Evolutionary conservation across 92 coral and sea anemone species (phyloP).

Genomic region (Parazoanthus atlanticus): DNA sequence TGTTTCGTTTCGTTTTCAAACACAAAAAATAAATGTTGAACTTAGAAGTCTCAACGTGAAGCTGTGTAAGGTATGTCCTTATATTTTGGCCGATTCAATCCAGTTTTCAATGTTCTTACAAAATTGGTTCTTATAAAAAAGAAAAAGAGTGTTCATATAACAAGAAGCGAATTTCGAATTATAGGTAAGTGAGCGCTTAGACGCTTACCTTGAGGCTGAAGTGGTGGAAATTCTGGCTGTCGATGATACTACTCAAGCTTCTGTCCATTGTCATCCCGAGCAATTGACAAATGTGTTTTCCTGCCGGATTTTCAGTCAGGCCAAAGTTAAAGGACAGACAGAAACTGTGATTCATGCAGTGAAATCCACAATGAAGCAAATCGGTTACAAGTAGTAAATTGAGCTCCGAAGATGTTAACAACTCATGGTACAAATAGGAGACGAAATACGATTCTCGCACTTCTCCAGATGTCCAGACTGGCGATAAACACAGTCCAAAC

Average conservation of each 20-base stretch:
- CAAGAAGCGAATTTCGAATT: too few relatives aligned
- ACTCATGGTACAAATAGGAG: conserved; percentile 1
- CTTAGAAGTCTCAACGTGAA: too few relatives aligned
- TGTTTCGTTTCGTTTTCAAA: too few relatives aligned
- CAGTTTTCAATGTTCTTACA: too few relatives aligned
- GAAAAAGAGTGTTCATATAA: too few relatives aligned
- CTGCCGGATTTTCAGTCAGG: neutral
- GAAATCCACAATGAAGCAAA: conserved; percentile 1
- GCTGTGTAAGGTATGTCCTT: too few relatives aligned
- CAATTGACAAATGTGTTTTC: conserved; percentile 9
- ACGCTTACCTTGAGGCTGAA: neutral
- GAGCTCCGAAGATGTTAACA: neutral
- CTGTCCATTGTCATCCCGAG: neutral
- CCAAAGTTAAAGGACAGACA: conserved; percentile 26
- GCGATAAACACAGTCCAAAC: neutral
- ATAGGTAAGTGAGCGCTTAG: too few relatives aligned
- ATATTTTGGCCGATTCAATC: too few relatives aligned
- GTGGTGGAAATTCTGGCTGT: conserved; percentile 12
- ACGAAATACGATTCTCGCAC: neutral
- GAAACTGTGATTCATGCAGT: neutral
- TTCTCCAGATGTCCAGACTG: neutral
- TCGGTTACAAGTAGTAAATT: conserved; percentile 2
- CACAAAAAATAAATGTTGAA: too few relatives aligned
- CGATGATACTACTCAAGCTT: neutral
- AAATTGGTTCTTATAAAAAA: too few relatives aligned